Percentiles rank a stretch among this genome's conserved stretches.
These are phyloP conservation scores for Nycteola revayana DNA, from an alignment of 2,888 invertebrate genomes.

Conservation along the genomic window DNA sequence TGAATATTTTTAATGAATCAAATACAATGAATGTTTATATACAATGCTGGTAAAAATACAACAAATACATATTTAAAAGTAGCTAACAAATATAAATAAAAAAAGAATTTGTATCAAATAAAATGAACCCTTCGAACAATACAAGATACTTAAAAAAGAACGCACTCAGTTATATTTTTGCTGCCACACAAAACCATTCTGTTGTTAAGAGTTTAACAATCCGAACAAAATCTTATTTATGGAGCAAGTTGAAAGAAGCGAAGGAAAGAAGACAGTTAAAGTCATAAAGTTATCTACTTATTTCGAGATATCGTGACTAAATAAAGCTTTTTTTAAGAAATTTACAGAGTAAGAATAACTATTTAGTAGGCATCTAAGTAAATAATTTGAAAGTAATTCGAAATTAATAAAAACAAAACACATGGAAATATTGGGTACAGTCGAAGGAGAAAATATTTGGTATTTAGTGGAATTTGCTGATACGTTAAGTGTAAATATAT, in stretches of 20 bases:
- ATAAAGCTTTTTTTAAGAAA: constrained; percentile 18
- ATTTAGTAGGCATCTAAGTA: too few relatives aligned
- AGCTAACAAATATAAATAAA: too few relatives aligned
- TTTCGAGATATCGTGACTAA: constrained; percentile 8
- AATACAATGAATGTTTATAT: constrained; percentile 19
- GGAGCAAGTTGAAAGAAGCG: constrained; percentile 22
- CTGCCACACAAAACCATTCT: constrained; percentile 9
- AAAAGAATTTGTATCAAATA: constrained; percentile 25
- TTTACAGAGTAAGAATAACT: too few relatives aligned
- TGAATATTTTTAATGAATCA: constrained; percentile 10
- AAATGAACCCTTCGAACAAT: neutral
- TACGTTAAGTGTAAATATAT: too few relatives aligned
- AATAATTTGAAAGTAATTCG: too few relatives aligned
- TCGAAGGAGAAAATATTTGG: too few relatives aligned
- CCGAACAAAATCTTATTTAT: constrained; percentile 25
- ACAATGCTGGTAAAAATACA: too few relatives aligned
- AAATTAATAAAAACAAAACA: too few relatives aligned
- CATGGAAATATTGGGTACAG: too few relatives aligned
- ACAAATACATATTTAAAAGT: too few relatives aligned
- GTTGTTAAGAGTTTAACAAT: constrained; percentile 19
- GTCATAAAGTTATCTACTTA: constrained; percentile 18
- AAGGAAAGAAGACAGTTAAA: constrained; percentile 24
- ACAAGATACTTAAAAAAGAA: neutral
- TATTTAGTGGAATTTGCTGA: too few relatives aligned
- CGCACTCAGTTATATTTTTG: too few relatives aligned